A percentile compares a stretch with the other conserved stretches of the same genome.
Evolutionary conservation across 2,113 vertebrate genomes (phyloP).

Genomic region (Antechinus flavipes): DNA sequence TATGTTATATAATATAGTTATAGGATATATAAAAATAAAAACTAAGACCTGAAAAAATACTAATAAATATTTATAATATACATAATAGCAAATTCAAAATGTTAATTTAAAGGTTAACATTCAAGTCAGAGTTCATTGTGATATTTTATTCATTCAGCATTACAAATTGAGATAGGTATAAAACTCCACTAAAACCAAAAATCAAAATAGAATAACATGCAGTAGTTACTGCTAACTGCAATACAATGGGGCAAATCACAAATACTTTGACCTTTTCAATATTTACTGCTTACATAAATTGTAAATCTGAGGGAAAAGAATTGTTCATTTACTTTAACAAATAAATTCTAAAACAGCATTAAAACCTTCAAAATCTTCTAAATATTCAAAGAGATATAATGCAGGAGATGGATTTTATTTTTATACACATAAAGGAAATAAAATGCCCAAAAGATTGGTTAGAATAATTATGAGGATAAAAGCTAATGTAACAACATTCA

Average conservation of each 20-base stretch:
- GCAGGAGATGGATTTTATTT: conserved; percentile 74
- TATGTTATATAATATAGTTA: background rate
- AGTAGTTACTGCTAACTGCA: conserved; percentile 34
- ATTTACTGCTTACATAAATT: conserved; percentile 50
- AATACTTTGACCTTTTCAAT: conserved; percentile 37
- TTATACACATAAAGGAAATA: conserved; percentile 86
- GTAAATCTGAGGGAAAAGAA: background rate
- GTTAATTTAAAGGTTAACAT: conserved; percentile 22
- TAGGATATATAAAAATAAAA: background rate
- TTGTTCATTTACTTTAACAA: background rate
- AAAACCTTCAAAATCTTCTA: conserved; percentile 37
- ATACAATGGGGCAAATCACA: conserved; percentile 29
- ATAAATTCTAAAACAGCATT: conserved; percentile 34
- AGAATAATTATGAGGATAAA: conserved; percentile 85
- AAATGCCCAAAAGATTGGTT: conserved; percentile 82
- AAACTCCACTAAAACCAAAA: conserved; percentile 12
- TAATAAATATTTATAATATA: conserved; percentile 50
- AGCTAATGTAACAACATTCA: conserved; percentile 80
- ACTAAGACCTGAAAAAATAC: conserved; percentile 35
- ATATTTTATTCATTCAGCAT: conserved; percentile 16
- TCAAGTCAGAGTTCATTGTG: conserved; percentile 54
- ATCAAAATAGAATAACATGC: conserved; percentile 57
- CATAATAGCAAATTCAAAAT: background rate
- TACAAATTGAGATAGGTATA: conserved; percentile 40
- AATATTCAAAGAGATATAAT: conserved; percentile 60